Base-by-base conservation (phyloP, 1,140 invertebrate genomes). In the Pseudomyrmex gracilis region DNA sequence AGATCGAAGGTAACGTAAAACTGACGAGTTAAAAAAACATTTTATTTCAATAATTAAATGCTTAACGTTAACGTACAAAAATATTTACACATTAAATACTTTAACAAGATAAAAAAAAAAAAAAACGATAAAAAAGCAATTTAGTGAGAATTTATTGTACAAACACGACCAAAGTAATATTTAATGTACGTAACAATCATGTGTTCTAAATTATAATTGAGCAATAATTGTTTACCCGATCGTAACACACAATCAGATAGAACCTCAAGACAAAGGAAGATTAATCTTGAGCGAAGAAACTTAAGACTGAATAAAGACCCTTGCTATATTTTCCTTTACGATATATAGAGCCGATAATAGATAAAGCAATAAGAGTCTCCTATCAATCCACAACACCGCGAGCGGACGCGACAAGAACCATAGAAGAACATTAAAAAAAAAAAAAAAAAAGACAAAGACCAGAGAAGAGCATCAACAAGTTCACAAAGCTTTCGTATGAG, bases 111-210 rank as follows among this genome's bases (percentile, higher is more conserved):
- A 1, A 22, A 45, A 74, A 74, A 24, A 1, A 22, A 45, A 74
- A 74, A 24, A 49, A n/a, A 34, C 34, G 43, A 34, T 5, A 34
- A n/a, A 13, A 63, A 34, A 64, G 2, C 15, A 47, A 73, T 45
- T 58, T 13, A 53, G 51, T 15, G 12, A 76, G 51, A 43, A 76
- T 24, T 51, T 51, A 7, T 64, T 66, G 34, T 53, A 47, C 47
- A 66, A 22, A 15, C 34, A 24, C 20, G 24, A 76, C 47, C 1
- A 13, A 51, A 66, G 15, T 74, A 64, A 64, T 60, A 13, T 45
- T 58, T 20, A 17, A 47, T 12, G 15, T 20, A 47, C 7, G 15
- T 20, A 45, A 76, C 60, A 64, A 66, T 76, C 73, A 76, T 24
- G 34, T 64, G 60, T 13, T 34, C 15, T n/a, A 49, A 74, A n/a